Base-by-base conservation (phyloP, 2,113 vertebrate genomes). In the Vombatus ursinus region DNA sequence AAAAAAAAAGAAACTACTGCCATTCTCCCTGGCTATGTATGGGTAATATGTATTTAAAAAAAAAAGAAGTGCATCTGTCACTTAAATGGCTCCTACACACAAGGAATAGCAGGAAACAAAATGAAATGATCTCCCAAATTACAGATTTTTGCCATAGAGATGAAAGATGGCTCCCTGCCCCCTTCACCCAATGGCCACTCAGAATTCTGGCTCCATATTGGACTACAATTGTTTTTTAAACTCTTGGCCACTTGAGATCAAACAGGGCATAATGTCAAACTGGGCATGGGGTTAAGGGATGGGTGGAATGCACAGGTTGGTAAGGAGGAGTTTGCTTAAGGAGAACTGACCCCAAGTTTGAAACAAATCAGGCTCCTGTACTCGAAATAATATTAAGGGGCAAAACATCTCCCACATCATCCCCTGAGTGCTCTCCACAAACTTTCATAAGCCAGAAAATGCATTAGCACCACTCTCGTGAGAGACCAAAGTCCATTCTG, bases 361-460 rank as follows among this genome's bases (percentile, higher is more conserved):
- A 95, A 94, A 90, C 91, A 97, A 95, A 96, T 97, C 95, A 97
- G 97, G 94, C 94, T 91, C 90, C 96, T 91, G 31, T 61, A 3
- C 90, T 57, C 91, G 84, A 91, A 77, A 68, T 49, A 61, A 57
- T 90, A 96, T 94, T 90, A 54, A 94, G n/a, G 52, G 48, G n/a
- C 50, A 92, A 57, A 92, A 89, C 48, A 90, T 93, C 95, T 49
- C 68, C 47, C 47, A 89, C 26, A 2, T 12, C 51, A 90, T 97
- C 92, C 57, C 77, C 90, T 16, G 11, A 31, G 48, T 0, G 0
- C 44, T 61, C 68, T 93, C 49, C 44, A 50, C 25, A 37, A 12
- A 6, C 90, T 91, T 89, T 57, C 31, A 19, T 19, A 92, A 95
- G 77, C 23, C 90, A 52, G 52, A 90, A 90, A 90, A 52, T 7